Conservation (phyloP, 2,797 vertebrate species). For the Coracias cyanogaster region DNA sequence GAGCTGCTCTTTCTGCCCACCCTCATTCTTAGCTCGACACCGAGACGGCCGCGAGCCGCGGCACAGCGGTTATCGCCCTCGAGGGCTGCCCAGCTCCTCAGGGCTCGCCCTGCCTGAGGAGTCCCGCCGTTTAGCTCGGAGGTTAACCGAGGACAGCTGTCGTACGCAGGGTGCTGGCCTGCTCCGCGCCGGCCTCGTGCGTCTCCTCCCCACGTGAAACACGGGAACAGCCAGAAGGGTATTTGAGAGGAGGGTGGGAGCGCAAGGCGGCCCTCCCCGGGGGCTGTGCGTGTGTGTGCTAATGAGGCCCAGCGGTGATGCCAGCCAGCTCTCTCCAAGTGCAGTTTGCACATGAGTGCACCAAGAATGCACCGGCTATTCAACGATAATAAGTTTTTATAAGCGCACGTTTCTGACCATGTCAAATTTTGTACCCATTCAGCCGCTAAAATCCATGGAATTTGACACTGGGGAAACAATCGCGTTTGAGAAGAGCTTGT, state of each 20-base stretch:
- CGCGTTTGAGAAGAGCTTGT: not conserved
- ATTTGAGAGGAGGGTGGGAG: not conserved
- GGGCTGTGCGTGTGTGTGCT: conserved; percentile 25
- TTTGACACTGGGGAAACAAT: conserved; percentile 42
- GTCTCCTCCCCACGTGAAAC: not conserved
- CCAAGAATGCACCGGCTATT: conserved; percentile 68
- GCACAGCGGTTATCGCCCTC: not conserved
- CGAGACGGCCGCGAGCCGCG: not conserved
- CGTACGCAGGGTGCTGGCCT: not conserved
- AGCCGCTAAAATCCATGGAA: conserved; percentile 60
- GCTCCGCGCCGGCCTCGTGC: not conserved
- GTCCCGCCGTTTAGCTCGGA: not conserved
- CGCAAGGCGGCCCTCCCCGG: not conserved
- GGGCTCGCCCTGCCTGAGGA: not conserved
- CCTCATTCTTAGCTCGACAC: not conserved
- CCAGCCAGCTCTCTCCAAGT: conserved; percentile 19
- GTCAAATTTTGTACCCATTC: conserved; percentile 51
- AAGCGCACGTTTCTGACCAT: conserved; percentile 51
- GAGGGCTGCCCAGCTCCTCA: not conserved
- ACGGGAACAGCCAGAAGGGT: not conserved
- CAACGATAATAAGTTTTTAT: conserved; percentile 36
- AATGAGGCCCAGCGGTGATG: conserved; percentile 70
- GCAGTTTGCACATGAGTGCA: conserved; percentile 64
- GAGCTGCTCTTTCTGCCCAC: not conserved
- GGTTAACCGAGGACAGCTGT: conserved; percentile 63